Evolutionary conservation across 2,113 vertebrate genomes (phyloP).

Genomic region (Menura novaehollandiae): DNA sequence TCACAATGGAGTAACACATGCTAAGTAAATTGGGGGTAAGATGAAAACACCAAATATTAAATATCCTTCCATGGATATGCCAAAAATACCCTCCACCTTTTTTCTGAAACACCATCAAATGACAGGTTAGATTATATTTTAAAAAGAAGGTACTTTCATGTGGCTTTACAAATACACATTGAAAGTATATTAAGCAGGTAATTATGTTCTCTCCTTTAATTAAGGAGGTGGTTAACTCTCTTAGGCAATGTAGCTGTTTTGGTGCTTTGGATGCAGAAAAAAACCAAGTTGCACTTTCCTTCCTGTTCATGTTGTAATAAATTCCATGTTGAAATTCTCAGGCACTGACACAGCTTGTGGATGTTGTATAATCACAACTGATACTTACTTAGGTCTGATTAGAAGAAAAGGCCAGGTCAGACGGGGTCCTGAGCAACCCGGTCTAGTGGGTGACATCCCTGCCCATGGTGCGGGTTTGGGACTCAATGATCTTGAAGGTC

Average conservation of each 20-base stretch:
- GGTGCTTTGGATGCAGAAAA: not conserved
- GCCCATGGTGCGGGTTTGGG: not conserved
- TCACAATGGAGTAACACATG: conserved; percentile 63
- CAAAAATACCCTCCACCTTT: not conserved
- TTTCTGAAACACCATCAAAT: not conserved
- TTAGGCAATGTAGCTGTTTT: not conserved
- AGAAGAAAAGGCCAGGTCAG: not conserved
- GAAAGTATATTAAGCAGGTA: not conserved
- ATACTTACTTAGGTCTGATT: not conserved
- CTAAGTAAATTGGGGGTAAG: conserved; percentile 33
- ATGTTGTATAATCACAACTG: not conserved
- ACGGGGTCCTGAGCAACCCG: not conserved
- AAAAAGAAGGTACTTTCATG: not conserved
- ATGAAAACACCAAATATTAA: conserved; percentile 43
- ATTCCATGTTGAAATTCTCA: not conserved
- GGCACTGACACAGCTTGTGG: not conserved
- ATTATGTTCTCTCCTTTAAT: not conserved
- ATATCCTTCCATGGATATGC: not conserved
- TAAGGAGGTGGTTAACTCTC: not conserved
- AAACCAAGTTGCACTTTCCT: not conserved
- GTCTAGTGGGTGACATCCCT: not conserved
- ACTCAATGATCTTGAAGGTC: not conserved
- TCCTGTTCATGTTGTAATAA: not conserved
- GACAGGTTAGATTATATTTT: not conserved
- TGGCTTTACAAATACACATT: not conserved